These are phyloP conservation scores for Seladonia tumulorum DNA, from an alignment of 2,888 invertebrate genomes.

Conservation along the genomic window DNA sequence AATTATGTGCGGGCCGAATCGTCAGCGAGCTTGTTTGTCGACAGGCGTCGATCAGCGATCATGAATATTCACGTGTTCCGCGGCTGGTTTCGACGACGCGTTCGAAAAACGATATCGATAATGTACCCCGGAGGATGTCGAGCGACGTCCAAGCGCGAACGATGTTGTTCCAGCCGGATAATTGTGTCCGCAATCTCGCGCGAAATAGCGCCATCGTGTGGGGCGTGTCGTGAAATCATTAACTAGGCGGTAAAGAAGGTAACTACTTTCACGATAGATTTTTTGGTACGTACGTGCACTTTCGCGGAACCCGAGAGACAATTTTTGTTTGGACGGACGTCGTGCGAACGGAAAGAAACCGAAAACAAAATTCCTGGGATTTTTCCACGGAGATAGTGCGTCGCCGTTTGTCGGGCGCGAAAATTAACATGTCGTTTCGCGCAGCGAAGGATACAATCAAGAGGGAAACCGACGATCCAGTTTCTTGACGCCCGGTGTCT, in stretches of 20 bases:
- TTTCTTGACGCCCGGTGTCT: conserved; percentile 41
- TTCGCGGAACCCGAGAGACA: no score
- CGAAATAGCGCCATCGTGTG: background rate
- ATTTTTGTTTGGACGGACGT: no score
- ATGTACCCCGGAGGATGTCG: no score
- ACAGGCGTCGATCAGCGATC: conserved; percentile 36
- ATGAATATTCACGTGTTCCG: conserved; percentile 34
- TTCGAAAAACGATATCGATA: background rate
- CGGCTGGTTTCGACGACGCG: background rate
- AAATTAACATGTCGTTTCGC: conserved; percentile 28
- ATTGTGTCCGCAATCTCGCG: background rate
- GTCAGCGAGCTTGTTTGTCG: conserved; percentile 29
- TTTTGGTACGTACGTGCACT: no score
- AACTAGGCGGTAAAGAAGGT: no score
- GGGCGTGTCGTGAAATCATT: no score
- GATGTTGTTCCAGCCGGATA: background rate
- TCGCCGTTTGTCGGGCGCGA: background rate
- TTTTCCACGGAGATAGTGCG: conserved; percentile 1
- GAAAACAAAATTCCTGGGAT: conserved; percentile 18
- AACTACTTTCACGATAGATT: no score
- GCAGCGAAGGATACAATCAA: conserved; percentile 13
- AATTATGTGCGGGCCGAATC: conserved; percentile 50
- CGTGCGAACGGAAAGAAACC: background rate
- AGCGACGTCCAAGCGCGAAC: background rate
- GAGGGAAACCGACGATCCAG: conserved; percentile 48